Percentiles rank a stretch among this genome's conserved stretches.
Evolutionary conservation across 2,888 invertebrate genomes (phyloP).

Genomic region (Empis livida): DNA sequence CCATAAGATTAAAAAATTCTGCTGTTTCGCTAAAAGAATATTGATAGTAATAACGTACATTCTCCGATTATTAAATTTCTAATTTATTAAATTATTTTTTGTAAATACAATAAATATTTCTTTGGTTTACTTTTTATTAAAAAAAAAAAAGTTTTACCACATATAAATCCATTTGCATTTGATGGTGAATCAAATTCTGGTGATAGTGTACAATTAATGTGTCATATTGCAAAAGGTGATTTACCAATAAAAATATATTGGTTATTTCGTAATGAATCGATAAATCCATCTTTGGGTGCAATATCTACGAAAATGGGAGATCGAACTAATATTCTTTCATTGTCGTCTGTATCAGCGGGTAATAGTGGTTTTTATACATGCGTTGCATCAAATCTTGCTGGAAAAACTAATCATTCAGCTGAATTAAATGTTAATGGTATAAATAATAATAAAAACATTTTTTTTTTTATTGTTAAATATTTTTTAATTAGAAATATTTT

Average conservation of each 20-base stretch:
- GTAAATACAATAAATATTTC: too few relatives aligned
- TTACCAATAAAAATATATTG: conserved; percentile 62
- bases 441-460: neutral
- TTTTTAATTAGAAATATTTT: neutral
- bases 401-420: conserved; percentile 42
- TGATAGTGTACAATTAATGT: conserved; percentile 54
- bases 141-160: conserved; percentile 45
- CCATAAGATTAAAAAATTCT: too few relatives aligned
- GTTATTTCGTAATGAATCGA: conserved; percentile 42
- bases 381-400: conserved; percentile 46
- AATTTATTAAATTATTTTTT: too few relatives aligned
- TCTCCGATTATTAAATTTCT: too few relatives aligned
- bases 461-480: neutral
- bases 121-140: too few relatives aligned
- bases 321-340: conserved; percentile 48
- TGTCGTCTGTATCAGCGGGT: conserved; percentile 45
- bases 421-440: conserved; percentile 47
- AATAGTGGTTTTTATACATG: conserved; percentile 53
- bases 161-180: conserved; percentile 58
- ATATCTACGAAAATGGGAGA: conserved; percentile 52
- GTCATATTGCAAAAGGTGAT: conserved; percentile 64
- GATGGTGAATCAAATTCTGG: conserved; percentile 55
- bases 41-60: too few relatives aligned
- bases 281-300: conserved; percentile 44
- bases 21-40: too few relatives aligned